Evolutionary conservation across 2,888 invertebrate species (phyloP).

Genomic region (Zhuqinia jingwanae): DNA sequence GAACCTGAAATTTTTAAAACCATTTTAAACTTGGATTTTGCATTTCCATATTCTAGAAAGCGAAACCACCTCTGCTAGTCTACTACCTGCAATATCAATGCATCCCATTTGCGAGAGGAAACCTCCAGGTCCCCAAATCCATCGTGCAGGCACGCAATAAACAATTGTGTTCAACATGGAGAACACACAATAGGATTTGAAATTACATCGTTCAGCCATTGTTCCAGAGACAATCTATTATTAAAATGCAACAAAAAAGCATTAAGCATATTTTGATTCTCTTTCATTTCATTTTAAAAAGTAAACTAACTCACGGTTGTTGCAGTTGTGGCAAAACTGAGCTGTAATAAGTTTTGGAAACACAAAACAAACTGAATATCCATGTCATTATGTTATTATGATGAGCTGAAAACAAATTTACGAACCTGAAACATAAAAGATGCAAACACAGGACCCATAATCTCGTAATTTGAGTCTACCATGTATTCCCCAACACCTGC

Average conservation of each 20-base stretch:
- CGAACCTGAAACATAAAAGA: slow-evolving; percentile 78
- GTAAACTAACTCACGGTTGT: slow-evolving; percentile 80
- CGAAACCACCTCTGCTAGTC: too few relatives aligned
- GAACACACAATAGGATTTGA: slow-evolving; percentile 81
- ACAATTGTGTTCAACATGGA: slow-evolving; percentile 81
- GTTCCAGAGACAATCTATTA: slow-evolving; percentile 80
- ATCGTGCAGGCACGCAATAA: slow-evolving; percentile 81
- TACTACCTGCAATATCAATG: slow-evolving; percentile 82
- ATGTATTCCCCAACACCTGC: slow-evolving; percentile 81
- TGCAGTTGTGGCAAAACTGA: slow-evolving; percentile 80
- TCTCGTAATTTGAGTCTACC: slow-evolving; percentile 80
- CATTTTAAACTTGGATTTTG: too few relatives aligned
- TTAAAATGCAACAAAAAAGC: neutral
- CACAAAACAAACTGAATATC: too few relatives aligned
- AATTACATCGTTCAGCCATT: slow-evolving; percentile 81
- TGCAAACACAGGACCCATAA: slow-evolving; percentile 79
- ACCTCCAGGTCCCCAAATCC: slow-evolving; percentile 80
- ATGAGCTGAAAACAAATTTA: neutral
- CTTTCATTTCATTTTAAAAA: too few relatives aligned
- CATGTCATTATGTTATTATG: too few relatives aligned
- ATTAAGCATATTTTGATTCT: neutral
- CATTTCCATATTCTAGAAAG: too few relatives aligned
- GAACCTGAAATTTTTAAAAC: too few relatives aligned
- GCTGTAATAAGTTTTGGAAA: too few relatives aligned
- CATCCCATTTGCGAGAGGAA: slow-evolving; percentile 81